These are phyloP conservation scores for Dryoscopus gambensis DNA, from an alignment of 2,113 vertebrate species.

Conservation along the genomic window DNA sequence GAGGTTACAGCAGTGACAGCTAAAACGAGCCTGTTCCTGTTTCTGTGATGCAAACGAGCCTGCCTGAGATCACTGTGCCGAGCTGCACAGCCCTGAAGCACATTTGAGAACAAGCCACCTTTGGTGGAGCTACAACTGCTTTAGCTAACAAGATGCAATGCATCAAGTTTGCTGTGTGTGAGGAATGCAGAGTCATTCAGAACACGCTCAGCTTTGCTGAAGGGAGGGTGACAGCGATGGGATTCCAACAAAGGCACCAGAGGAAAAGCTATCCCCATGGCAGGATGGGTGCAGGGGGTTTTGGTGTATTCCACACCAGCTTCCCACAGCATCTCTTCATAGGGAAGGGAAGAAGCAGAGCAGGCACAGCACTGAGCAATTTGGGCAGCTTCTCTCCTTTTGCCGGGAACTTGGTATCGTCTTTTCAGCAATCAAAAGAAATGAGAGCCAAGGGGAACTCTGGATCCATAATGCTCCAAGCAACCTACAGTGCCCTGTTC, in stretches of 20 bases:
- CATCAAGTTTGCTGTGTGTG: background rate
- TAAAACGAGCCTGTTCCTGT: background rate
- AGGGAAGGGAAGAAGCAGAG: background rate
- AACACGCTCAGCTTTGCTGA: background rate
- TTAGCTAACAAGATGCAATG: background rate
- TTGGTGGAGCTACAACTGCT: background rate
- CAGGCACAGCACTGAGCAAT: background rate
- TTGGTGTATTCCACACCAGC: background rate
- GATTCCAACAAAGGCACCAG: background rate
- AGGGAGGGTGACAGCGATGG: fast-evolving
- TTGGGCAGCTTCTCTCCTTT: background rate
- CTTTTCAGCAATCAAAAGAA: conserved; percentile 32
- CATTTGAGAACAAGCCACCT: background rate
- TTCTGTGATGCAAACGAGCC: background rate
- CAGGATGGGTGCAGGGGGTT: background rate
- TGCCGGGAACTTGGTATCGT: background rate
- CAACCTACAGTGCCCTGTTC: conserved; percentile 13
- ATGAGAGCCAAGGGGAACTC: conserved; percentile 36
- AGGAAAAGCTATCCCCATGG: background rate
- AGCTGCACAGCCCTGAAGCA: background rate
- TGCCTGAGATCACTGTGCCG: background rate
- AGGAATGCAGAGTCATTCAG: background rate
- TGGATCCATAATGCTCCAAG: background rate
- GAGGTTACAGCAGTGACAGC: background rate
- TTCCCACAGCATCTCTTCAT: background rate